Conservation (phyloP, 2,797 vertebrate genomes). For the Pipistrellus pipistrellus region DNA sequence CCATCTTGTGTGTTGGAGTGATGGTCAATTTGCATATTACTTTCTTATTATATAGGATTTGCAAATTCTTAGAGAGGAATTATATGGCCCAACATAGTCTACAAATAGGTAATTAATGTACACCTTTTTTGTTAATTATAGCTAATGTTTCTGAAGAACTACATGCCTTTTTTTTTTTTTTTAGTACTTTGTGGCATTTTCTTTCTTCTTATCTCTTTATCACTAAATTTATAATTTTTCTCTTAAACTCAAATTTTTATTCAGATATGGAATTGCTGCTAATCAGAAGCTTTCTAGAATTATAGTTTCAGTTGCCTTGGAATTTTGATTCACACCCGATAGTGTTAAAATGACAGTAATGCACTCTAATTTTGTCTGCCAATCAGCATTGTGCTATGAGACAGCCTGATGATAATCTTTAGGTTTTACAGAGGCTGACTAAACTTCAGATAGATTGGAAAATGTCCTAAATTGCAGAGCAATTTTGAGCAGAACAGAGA, state of each 20-base stretch:
- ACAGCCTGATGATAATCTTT: not conserved
- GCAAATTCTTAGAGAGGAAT: not conserved
- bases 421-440: not conserved
- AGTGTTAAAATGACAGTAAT: not conserved
- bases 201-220: constrained; percentile 17
- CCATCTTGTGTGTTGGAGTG: no score
- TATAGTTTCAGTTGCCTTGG: constrained; percentile 42
- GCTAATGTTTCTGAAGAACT: constrained; percentile 29
- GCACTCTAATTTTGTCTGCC: not conserved
- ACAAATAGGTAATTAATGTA: not conserved
- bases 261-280: not conserved
- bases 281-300: not conserved
- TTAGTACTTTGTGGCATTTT: constrained; percentile 1
- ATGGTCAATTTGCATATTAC: no score
- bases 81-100: not conserved
- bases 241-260: constrained; percentile 51
- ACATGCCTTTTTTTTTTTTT: constrained; percentile 20
- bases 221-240: not conserved
- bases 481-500: not conserved
- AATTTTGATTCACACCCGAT: not conserved
- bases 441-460: not conserved
- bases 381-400: not conserved
- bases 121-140: constrained; percentile 7
- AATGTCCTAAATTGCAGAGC: not conserved
- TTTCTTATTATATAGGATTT: not conserved